Evolutionary conservation across 2,888 invertebrate genomes (phyloP).

Genomic region (Zaprionus obscuricornis): DNA sequence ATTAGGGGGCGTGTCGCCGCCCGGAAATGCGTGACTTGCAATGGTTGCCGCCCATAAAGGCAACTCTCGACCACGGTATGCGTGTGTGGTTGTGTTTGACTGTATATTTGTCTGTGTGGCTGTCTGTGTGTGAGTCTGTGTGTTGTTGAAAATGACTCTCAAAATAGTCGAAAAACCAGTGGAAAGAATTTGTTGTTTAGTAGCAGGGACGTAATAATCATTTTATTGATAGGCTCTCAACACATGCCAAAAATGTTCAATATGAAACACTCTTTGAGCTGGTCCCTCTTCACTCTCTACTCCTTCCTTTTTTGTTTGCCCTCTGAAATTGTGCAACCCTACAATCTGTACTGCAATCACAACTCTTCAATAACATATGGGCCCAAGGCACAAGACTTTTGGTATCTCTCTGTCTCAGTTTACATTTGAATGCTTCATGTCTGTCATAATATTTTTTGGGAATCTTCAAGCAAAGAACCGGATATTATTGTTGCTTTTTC

Average conservation of each 20-base stretch:
- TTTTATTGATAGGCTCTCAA: slow-evolving; percentile 52
- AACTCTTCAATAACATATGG: slow-evolving; percentile 31
- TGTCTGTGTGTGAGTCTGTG: background rate
- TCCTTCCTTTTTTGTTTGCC: background rate
- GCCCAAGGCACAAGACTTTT: slow-evolving; percentile 12
- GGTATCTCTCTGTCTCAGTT: slow-evolving; percentile 14
- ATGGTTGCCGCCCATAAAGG: slow-evolving; percentile 35
- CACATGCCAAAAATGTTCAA: slow-evolving; percentile 38
- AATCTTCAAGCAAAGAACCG: slow-evolving; percentile 45
- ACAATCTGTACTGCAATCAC: no score
- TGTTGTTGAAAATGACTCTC: slow-evolving; percentile 19
- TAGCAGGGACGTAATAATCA: slow-evolving; percentile 61
- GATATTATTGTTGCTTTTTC: slow-evolving; percentile 51
- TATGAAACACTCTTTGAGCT: slow-evolving; percentile 23
- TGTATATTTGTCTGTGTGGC: background rate
- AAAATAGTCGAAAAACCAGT: slow-evolving; percentile 30
- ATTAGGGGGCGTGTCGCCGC: slow-evolving; percentile 61
- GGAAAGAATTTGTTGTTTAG: slow-evolving; percentile 26
- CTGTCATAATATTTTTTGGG: slow-evolving; percentile 48
- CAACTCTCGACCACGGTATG: no score
- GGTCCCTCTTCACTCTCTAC: slow-evolving; percentile 1
- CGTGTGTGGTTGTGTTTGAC: background rate
- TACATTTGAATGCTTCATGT: slow-evolving; percentile 32
- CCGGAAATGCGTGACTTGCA: slow-evolving; percentile 75
- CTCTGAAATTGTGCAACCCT: background rate